Evolutionary conservation across 1,140 invertebrate genomes (phyloP).

Genomic region (Diorhabda elongata): DNA sequence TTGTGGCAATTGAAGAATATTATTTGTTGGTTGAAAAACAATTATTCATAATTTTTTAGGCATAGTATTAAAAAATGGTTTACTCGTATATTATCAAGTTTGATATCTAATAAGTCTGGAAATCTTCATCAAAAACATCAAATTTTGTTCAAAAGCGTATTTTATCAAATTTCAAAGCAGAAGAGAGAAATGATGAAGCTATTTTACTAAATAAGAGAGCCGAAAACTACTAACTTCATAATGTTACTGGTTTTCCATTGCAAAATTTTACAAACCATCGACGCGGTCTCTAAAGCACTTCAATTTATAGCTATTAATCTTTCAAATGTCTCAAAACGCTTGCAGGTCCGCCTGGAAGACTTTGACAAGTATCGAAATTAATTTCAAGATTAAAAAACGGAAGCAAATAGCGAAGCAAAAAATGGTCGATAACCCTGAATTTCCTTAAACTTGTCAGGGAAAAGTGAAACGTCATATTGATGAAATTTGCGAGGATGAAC

Average conservation of each 20-base stretch:
- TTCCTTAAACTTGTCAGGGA: background rate
- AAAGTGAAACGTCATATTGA: constrained; percentile 21
- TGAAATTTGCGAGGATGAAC: background rate
- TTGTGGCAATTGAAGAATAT: too few relatives aligned
- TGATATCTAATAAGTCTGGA: too few relatives aligned
- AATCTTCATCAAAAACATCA: too few relatives aligned
- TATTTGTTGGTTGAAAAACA: too few relatives aligned
- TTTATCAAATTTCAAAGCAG: too few relatives aligned
- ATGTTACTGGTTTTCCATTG: constrained; percentile 28
- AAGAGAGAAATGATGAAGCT: background rate
- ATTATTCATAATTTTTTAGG: too few relatives aligned
- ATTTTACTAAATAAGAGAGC: constrained; percentile 27
- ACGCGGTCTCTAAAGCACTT: constrained; percentile 3
- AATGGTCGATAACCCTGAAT: background rate
- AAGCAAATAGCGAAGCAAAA: background rate
- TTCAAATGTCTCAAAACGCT: constrained; percentile 4
- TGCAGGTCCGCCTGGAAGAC: background rate
- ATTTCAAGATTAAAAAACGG: background rate
- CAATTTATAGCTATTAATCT: background rate
- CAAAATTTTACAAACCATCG: constrained; percentile 19
- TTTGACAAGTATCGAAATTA: constrained; percentile 11
- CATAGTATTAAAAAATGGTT: too few relatives aligned
- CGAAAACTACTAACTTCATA: constrained; percentile 24
- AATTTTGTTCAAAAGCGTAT: too few relatives aligned
- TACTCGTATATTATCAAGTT: too few relatives aligned